phyloP scores from a whole-genome alignment of 1,140 invertebrate genomes.

The Ladona fulva region DNA sequence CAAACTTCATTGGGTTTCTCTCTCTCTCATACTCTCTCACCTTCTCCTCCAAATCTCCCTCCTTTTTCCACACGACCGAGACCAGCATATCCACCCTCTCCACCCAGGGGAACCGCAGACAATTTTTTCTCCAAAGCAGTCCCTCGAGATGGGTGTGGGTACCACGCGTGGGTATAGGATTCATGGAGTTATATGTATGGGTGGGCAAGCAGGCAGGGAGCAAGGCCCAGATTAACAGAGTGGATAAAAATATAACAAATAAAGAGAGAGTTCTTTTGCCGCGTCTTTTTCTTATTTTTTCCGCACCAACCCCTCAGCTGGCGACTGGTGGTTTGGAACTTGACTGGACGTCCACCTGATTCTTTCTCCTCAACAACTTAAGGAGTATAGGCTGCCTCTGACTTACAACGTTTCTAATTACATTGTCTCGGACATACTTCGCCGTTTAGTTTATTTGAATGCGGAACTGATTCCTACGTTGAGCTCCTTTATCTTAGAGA shows the following conservation, averaged over 20 bases:
- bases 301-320: not conserved
- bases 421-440: too few species aligned
- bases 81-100: not conserved
- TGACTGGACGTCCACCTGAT: too few species aligned
- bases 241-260: conserved; percentile 11
- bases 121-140: not conserved
- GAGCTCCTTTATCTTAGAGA: too few species aligned
- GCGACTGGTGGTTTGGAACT: too few species aligned
- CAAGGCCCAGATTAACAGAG: not conserved
- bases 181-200: conserved; percentile 5
- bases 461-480: too few species aligned
- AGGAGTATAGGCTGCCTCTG: too few species aligned
- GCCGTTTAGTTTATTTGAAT: too few species aligned
- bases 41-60: conserved; percentile 18
- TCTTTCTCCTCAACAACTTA: too few species aligned
- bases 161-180: not conserved
- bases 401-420: too few species aligned
- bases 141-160: not conserved
- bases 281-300: not conserved
- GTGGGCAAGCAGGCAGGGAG: not conserved
- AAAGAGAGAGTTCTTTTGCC: not conserved
- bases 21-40: not conserved
- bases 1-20: conserved; percentile 12
- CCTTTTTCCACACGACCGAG: not conserved
- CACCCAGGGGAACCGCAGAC: not conserved